Percentiles rank a stretch among this genome's conserved stretches.
Conservation (phyloP, 2,888 invertebrate species). For the Pachycephus smyrnensis region DNA sequence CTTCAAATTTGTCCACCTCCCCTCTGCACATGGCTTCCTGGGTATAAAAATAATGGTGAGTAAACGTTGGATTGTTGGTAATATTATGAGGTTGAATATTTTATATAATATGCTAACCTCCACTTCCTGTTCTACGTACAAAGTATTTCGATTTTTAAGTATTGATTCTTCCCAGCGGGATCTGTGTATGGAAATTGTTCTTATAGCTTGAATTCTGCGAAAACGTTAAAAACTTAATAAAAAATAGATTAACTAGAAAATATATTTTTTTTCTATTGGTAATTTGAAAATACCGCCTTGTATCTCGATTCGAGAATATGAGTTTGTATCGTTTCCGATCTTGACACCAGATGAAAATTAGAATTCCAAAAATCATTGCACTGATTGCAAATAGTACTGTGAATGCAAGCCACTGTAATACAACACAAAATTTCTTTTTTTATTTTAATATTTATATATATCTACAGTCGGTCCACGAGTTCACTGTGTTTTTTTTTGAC, state of each 20-base stretch:
- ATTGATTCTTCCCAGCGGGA: constrained; percentile 38
- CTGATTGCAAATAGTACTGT: constrained; percentile 18
- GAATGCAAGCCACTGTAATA: constrained; percentile 32
- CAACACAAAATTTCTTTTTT: constrained; percentile 2
- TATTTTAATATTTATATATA: not conserved
- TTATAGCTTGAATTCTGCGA: constrained; percentile 25
- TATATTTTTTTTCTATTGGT: not conserved
- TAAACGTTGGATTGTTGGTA: not conserved
- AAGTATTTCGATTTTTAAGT: constrained; percentile 47
- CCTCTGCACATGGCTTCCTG: constrained; percentile 37
- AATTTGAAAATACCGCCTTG: constrained; percentile 20
- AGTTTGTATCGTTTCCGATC: constrained; percentile 26
- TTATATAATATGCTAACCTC: constrained; percentile 40
- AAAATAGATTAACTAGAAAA: not conserved
- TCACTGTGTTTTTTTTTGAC: no score
- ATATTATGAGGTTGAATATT: not conserved
- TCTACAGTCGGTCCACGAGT: no score
- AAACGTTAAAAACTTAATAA: not conserved
- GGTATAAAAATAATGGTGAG: not conserved
- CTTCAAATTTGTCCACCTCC: constrained; percentile 68
- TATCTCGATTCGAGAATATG: constrained; percentile 20
- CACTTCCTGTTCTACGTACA: constrained; percentile 47
- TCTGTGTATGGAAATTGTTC: constrained; percentile 27
- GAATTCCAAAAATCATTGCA: constrained; percentile 19
- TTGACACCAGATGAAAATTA: constrained; percentile 23